These are phyloP conservation scores for Pharmacophagus antenor DNA, from an alignment of 2,888 invertebrate genomes.

Conservation along the genomic window DNA sequence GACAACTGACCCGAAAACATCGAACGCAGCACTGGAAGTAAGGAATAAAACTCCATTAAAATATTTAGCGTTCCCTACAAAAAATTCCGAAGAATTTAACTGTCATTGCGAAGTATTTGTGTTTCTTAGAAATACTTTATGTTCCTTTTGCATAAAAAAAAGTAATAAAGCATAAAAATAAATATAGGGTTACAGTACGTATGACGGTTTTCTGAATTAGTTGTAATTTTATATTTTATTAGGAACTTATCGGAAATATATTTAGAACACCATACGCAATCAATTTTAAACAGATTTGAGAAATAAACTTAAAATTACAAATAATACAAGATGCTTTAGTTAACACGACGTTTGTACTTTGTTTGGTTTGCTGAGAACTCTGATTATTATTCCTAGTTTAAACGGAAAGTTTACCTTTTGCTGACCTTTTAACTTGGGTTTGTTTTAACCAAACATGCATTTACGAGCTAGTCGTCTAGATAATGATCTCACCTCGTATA, in stretches of 20 bases:
- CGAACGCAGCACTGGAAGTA: too few species aligned
- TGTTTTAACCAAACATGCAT: slow-evolving; percentile 28
- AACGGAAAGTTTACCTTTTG: slow-evolving; percentile 24
- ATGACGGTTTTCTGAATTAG: too few species aligned
- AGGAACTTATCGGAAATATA: not conserved
- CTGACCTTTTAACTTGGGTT: slow-evolving; percentile 28
- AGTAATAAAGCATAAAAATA: not conserved
- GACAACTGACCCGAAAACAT: too few species aligned
- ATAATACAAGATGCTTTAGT: slow-evolving; percentile 5
- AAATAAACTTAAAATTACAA: not conserved
- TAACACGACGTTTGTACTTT: slow-evolving; percentile 9
- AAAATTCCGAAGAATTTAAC: too few species aligned
- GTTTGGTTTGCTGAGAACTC: slow-evolving; percentile 13
- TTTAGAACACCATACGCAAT: not conserved
- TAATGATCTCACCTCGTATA: slow-evolving; percentile 23
- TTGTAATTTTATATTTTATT: not conserved
- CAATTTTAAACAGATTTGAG: not conserved
- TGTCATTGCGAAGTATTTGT: too few species aligned
- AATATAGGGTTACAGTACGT: too few species aligned
- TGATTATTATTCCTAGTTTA: slow-evolving; percentile 19
- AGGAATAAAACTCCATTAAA: too few species aligned
- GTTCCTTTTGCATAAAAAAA: not conserved
- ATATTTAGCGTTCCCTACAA: too few species aligned
- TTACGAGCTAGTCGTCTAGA: slow-evolving; percentile 26
- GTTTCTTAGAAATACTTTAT: not conserved